Conservation (phyloP, 2,113 vertebrate species). For the Periophthalmodon schlosseri region DNA sequence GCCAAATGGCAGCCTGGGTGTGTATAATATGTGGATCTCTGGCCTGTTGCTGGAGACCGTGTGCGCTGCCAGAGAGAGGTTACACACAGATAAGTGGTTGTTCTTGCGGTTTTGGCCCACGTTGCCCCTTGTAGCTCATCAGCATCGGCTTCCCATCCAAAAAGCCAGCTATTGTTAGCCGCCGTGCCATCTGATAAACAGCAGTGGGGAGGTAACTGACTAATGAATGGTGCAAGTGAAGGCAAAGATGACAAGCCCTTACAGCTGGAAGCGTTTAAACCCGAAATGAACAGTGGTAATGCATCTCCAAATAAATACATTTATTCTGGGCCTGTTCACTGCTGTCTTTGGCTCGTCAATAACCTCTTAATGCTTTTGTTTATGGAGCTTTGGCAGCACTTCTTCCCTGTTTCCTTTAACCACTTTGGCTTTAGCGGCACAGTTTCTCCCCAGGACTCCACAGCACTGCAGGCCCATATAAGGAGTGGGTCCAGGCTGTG, state of each 20-base stretch:
- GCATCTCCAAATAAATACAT: slow-evolving; percentile 19
- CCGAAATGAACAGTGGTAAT: slow-evolving; percentile 13
- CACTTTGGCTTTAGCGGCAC: slow-evolving; percentile 34
- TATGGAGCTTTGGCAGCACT: slow-evolving; percentile 32
- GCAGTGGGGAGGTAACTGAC: slow-evolving; percentile 32
- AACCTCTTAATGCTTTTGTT: slow-evolving; percentile 29
- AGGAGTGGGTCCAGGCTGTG: slow-evolving; percentile 41
- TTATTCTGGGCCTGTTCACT: slow-evolving; percentile 11
- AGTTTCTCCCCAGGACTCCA: slow-evolving; percentile 5
- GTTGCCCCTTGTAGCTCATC: slow-evolving; percentile 37
- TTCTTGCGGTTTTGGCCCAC: slow-evolving; percentile 39
- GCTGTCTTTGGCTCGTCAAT: slow-evolving; percentile 39
- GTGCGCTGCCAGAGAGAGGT: slow-evolving; percentile 39
- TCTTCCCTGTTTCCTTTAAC: slow-evolving; percentile 38
- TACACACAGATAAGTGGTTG: slow-evolving; percentile 50
- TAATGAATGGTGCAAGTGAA: slow-evolving; percentile 31
- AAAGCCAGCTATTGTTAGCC: slow-evolving; percentile 42
- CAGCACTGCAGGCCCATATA: slow-evolving; percentile 52
- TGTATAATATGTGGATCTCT: slow-evolving; percentile 51
- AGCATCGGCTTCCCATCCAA: slow-evolving; percentile 23
- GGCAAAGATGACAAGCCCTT: slow-evolving; percentile 6
- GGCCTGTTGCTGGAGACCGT: slow-evolving; percentile 43
- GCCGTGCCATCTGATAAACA: slow-evolving; percentile 34
- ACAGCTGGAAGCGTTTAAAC: slow-evolving; percentile 15
- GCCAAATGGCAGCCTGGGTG: slow-evolving; percentile 56